phyloP scores from a whole-genome alignment of 2,888 invertebrate genomes.

The Latheticus oryzae region DNA sequence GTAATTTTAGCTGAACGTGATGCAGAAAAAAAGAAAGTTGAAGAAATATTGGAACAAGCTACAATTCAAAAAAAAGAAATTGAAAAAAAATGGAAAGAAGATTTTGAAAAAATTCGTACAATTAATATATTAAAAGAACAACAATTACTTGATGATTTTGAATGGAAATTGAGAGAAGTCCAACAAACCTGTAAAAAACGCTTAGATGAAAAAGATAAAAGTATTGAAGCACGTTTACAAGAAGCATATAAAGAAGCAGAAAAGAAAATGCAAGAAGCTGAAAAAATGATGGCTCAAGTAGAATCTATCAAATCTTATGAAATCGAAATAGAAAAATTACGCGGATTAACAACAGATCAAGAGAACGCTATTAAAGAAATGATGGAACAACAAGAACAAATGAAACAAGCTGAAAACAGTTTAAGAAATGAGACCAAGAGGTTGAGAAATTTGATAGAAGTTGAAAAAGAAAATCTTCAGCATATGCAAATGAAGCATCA shows the following conservation, averaged over 20 bases:
- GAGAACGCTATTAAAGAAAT: slow-evolving; percentile 70
- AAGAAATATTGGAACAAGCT: slow-evolving; percentile 72
- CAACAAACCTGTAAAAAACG: slow-evolving; percentile 76
- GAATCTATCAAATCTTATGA: slow-evolving; percentile 69
- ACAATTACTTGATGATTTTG: slow-evolving; percentile 81
- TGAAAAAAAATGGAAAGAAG: slow-evolving; percentile 73
- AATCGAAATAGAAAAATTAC: slow-evolving; percentile 69
- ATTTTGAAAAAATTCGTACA: slow-evolving; percentile 76
- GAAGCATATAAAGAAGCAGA: slow-evolving; percentile 63
- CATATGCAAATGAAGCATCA: slow-evolving; percentile 62
- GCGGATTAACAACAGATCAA: slow-evolving; percentile 71
- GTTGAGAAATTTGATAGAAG: slow-evolving; percentile 59
- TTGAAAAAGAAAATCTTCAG: slow-evolving; percentile 64
- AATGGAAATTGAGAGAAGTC: slow-evolving; percentile 85
- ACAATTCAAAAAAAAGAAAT: slow-evolving; percentile 71
- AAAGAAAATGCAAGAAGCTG: slow-evolving; percentile 61
- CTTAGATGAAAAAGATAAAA: slow-evolving; percentile 72
- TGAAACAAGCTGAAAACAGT: slow-evolving; percentile 69
- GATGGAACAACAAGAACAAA: slow-evolving; percentile 69
- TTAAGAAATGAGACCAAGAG: slow-evolving; percentile 68
- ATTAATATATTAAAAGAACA: slow-evolving; percentile 79
- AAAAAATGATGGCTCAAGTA: slow-evolving; percentile 63
- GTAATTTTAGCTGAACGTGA: slow-evolving; percentile 62
- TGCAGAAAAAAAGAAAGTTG: slow-evolving; percentile 68
- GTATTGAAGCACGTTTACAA: slow-evolving; percentile 69